Evolutionary conservation across 2,888 invertebrate genomes (phyloP), one percentile per base, ranked within the genome.

Genomic region (Pyrocoelia pectoralis): DNA sequence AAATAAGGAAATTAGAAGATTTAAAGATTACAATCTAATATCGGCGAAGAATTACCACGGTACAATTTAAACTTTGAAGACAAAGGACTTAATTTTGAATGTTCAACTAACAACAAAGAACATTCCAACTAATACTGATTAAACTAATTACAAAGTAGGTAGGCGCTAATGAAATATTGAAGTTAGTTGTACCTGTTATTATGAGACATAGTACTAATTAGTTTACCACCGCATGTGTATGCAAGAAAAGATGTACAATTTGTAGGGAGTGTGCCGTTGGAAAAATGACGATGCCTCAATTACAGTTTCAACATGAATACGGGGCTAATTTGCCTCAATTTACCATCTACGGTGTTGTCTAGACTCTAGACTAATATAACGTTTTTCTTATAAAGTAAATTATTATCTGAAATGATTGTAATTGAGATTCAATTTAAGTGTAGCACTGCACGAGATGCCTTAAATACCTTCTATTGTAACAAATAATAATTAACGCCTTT

Each of bases 101-200:
- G 41, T 15, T 41, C 13, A 46, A 46, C 46, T 46, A 46, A 46
- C 46, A 46, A 46, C 46, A 46, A 46, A 46, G 46, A 18, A 46
- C 46, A 46, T 46, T 46, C 19, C 46, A 5, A 18, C 10, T 17
- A 46, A 46, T 46, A 46, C 46, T 46, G 17, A 46, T 46, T 46
- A 46, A 46, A 46, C 18, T 46, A 46, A 46, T 46, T 46, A 46
- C 46, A 46, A 46, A 46, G 46, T 46, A 18, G 18, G 46, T 46
- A 17, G 17, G n/a, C 17, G 15, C 17, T 46, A 46, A 46, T 46
- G 46, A 46, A 46, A 46, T 46, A 46, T 18, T 46, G 46, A 5
- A 9, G 46, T 10, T 46, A 5, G 46, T 46, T 46, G 46, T 46
- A 46, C 46, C 46, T 46, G 46, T 17, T 46, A 46, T 15, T 18